These are phyloP conservation scores for Festucalex cinctus DNA, from an alignment of 2,113 vertebrate species.

Conservation along the genomic window DNA sequence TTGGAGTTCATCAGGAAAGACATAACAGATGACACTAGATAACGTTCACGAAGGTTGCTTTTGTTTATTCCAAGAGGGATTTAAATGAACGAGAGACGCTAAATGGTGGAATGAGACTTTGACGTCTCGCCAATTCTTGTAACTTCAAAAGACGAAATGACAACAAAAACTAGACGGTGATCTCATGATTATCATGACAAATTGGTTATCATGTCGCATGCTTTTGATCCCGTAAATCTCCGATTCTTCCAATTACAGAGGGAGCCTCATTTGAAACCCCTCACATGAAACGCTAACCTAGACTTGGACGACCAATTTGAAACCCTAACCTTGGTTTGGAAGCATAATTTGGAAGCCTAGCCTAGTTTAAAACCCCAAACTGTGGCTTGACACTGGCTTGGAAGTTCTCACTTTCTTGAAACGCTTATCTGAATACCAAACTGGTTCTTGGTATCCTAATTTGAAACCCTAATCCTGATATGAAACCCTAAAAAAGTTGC, in stretches of 20 bases:
- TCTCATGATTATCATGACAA: background rate
- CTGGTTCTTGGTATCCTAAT: too few species aligned
- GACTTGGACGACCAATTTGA: background rate
- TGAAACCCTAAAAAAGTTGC: background rate
- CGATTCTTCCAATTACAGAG: background rate
- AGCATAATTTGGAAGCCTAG: background rate
- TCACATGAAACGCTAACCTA: background rate
- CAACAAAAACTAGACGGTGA: too few species aligned
- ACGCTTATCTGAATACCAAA: too few species aligned
- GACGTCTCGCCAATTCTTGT: background rate
- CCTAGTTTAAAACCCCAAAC: background rate
- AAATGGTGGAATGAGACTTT: background rate
- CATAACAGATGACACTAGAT: background rate
- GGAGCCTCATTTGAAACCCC: background rate
- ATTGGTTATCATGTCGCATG: background rate
- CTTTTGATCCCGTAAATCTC: too few species aligned
- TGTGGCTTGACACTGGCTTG: too few species aligned
- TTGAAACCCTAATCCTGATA: background rate
- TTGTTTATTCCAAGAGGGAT: background rate
- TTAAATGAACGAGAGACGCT: background rate
- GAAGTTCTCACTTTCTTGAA: too few species aligned
- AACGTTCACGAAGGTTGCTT: conserved; percentile 19
- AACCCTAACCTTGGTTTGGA: background rate
- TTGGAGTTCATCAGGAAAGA: conserved; percentile 18
- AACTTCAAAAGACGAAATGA: background rate